Evolutionary conservation across 2,113 vertebrate genomes (phyloP), one percentile per base, ranked within the genome.

Genomic region (Pseudolaguvia tuberculata): DNA sequence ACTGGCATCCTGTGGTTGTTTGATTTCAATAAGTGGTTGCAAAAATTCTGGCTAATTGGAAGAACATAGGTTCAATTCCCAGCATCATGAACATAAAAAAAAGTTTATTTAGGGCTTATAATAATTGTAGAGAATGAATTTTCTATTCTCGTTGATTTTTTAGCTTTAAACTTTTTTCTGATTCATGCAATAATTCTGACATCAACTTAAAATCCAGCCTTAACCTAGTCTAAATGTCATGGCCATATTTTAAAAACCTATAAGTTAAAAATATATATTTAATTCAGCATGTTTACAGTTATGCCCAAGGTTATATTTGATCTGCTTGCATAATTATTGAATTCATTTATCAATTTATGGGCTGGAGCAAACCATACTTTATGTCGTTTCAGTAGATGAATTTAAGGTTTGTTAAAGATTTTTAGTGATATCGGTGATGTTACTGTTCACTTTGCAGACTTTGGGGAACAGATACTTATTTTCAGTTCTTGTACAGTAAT

Each of bases 201-300:
- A 23, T 57, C 15, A 57, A 11, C 8, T 4, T 45, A 27, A 25
- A 15, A 20, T 25, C 14, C 13, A 18, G 31, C n/a, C 18, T 25
- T 9, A 12, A 31, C 69, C 20, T 57, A 56, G 57, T 13, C 52
- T 57, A 45, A 56, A 71, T 48, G 53, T 25, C 69, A 56, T 18
- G 52, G 35, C 69, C 35, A 45, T 3, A 57, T 20, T 45, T 45
- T 42, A 25, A 57, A 17, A 20, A 52, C 57, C 35, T 56, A 7
- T 42, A 20, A n/a, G n/a, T n/a, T 51, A 7, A 62, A 15, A 65
- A 66, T 14, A 6, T 25, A 10, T 66, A 47, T 70, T 6, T 4
- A 17, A 20, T 42, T 62, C n/a, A 21, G 27, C 11, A 12, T 47
- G 21, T 65, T 47, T 47, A 65, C 62, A 27, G 42, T 48, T 66